Base-by-base conservation (phyloP, 2,888 invertebrate species). In the Altica lythri region DNA sequence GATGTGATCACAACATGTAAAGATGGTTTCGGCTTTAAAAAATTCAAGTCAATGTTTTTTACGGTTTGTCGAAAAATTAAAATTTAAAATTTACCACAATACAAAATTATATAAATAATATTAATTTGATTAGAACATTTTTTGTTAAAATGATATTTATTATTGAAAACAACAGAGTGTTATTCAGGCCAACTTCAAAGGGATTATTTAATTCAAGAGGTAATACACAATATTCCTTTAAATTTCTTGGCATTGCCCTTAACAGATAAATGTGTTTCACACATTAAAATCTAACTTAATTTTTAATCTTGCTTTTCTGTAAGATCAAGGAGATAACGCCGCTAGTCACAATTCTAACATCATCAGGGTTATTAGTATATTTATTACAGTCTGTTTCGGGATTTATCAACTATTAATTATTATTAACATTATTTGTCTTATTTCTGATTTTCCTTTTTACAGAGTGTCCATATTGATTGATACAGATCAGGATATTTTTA, bases 271-370 rank as follows among this genome's bases (percentile, higher is more conserved):
- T 62, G 70, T 72, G 72, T 72, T 71, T 67, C 65, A 72, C 72
- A 72, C 72, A 66, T 69, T 68, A 63, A 70, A 66, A 58, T 52
- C 55, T 55, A 70, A 64, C 61, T 68, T 73, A 68, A 64, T 62
- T 63, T 68, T 67, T 68, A 67, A 69, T 70, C 66, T 69, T 66
- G 62, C 22, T 40, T 12, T 64, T 66, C 53, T 37, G 53, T 54
- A 72, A 72, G 70, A 68, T 65, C 63, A 63, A 66, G 64, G 66
- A 64, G 65, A 67, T 66, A 68, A 72, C 74, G 77, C 76, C 76
- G 75, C 77, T 77, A 77, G 71, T 75, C 76, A 77, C 76, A 75
- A 72, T 75, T 76, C 75, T 76, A 76, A 76, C 74, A 69, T 60
- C 40, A 52, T 52, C 52, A 45, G 49, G 42, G 45, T 55, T 40